These are phyloP conservation scores for Cottus gobio DNA, from an alignment of 2,113 vertebrate genomes.

Conservation along the genomic window DNA sequence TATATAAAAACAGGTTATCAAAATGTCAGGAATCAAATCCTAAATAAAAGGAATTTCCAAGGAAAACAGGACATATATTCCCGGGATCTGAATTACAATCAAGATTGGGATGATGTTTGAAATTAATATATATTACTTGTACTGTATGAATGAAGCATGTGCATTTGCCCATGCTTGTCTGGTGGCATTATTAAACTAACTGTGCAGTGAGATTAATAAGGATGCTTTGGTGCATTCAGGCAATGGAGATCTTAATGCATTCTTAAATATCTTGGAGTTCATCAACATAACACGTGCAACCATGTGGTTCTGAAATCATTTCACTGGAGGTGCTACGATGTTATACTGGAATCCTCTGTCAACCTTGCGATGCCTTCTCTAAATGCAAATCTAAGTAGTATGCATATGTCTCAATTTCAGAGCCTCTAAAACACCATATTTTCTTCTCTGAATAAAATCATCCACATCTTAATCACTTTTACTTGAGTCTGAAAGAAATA, in stretches of 20 bases:
- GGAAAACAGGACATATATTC: background rate
- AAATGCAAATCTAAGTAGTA: slow-evolving; percentile 64
- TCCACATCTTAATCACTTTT: slow-evolving; percentile 50
- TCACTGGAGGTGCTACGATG: slow-evolving; percentile 10
- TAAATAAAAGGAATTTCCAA: background rate
- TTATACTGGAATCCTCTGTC: slow-evolving; percentile 18
- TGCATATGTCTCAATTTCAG: slow-evolving; percentile 55
- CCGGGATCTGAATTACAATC: background rate
- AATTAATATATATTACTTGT: background rate
- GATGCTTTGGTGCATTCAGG: slow-evolving; percentile 29
- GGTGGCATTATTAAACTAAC: slow-evolving; percentile 33
- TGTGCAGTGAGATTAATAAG: slow-evolving; percentile 32
- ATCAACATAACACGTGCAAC: slow-evolving; percentile 28
- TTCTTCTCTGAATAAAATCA: slow-evolving; percentile 26
- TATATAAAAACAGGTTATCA: background rate
- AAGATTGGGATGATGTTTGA: background rate
- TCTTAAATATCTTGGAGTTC: slow-evolving; percentile 43
- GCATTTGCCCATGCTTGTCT: background rate
- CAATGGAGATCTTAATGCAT: slow-evolving; percentile 19
- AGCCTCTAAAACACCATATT: slow-evolving; percentile 41
- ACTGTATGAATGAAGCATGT: background rate
- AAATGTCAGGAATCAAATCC: background rate
- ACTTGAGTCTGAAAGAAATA: slow-evolving; percentile 36
- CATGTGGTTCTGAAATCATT: slow-evolving; percentile 25
- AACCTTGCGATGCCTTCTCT: slow-evolving; percentile 66